phyloP scores from a whole-genome alignment of 2,888 invertebrate species.

The Heliconius sara region DNA sequence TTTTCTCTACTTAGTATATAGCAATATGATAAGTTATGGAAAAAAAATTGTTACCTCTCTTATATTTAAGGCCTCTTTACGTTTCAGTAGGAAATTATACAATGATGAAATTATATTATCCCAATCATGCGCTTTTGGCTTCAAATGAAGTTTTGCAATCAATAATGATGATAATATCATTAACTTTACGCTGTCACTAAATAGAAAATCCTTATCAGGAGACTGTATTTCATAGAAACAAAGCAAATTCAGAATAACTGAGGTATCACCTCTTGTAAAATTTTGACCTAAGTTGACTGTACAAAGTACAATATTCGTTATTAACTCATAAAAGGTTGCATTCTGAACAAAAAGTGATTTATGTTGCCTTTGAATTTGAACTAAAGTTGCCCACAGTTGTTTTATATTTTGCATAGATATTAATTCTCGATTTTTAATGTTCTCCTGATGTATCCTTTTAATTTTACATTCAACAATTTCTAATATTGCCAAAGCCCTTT shows the following conservation, averaged over 20 bases:
- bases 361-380: slow-evolving; percentile 57
- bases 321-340: slow-evolving; percentile 49
- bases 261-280: slow-evolving; percentile 54
- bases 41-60: slow-evolving; percentile 54
- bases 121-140: slow-evolving; percentile 59
- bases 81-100: slow-evolving; percentile 56
- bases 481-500: slow-evolving; percentile 61
- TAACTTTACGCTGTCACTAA: slow-evolving; percentile 54
- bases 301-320: slow-evolving; percentile 60
- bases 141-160: slow-evolving; percentile 55
- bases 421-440: slow-evolving; percentile 39
- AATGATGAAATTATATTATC: slow-evolving; percentile 55
- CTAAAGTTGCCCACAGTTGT: slow-evolving; percentile 56
- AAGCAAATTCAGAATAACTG: slow-evolving; percentile 58
- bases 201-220: slow-evolving; percentile 54
- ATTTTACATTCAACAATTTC: slow-evolving; percentile 55
- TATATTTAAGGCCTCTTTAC: slow-evolving; percentile 51
- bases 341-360: slow-evolving; percentile 55
- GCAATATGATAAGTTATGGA: no score
- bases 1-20: no score
- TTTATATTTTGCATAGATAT: slow-evolving; percentile 51
- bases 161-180: slow-evolving; percentile 63
- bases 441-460: slow-evolving; percentile 42
- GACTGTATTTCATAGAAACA: slow-evolving; percentile 59
- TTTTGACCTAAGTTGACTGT: slow-evolving; percentile 55